A percentile compares a stretch with the other conserved stretches of the same genome.
Evolutionary conservation across 2,797 vertebrate species (phyloP).

Genomic region (Pristis pectinata): DNA sequence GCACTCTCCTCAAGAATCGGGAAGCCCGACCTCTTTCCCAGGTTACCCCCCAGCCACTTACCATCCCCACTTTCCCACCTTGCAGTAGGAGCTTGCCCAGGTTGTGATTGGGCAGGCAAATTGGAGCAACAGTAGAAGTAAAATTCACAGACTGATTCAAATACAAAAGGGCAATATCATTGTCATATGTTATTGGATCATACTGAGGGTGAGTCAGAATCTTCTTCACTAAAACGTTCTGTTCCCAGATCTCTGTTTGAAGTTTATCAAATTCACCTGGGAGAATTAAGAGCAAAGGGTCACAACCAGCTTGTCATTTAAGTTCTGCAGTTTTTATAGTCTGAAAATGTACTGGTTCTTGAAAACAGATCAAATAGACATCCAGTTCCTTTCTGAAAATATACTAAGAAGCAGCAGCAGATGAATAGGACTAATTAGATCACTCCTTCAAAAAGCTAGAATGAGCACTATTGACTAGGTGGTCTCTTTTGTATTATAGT

Average conservation of each 20-base stretch:
- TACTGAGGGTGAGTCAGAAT: slow-evolving; percentile 48
- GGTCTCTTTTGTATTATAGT: neutral
- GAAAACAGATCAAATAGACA: neutral
- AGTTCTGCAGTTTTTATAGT: neutral
- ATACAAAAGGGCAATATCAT: slow-evolving; percentile 49
- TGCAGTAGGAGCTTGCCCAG: slow-evolving; percentile 43
- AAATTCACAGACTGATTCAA: slow-evolving; percentile 40
- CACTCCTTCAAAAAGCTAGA: neutral
- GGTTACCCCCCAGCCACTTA: slow-evolving; percentile 49
- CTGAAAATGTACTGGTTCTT: neutral
- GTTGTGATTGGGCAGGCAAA: slow-evolving; percentile 49
- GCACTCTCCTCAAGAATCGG: slow-evolving; percentile 47
- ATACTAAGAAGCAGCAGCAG: neutral
- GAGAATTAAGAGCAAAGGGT: neutral
- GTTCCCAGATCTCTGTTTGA: slow-evolving; percentile 47
- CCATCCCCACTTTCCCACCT: slow-evolving; percentile 40
- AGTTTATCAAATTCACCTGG: slow-evolving; percentile 53
- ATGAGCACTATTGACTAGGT: neutral
- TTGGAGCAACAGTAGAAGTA: slow-evolving; percentile 39
- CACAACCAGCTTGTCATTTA: slow-evolving; percentile 14
- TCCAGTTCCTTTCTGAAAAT: too few species aligned
- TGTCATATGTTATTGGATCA: slow-evolving; percentile 42
- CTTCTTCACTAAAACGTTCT: slow-evolving; percentile 47
- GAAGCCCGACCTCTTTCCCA: neutral
- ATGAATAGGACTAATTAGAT: neutral